A percentile compares a stretch with the other conserved stretches of the same genome.
Evolutionary conservation across 2,888 invertebrate genomes (phyloP).

Genomic region (Matsumyia berberina): DNA sequence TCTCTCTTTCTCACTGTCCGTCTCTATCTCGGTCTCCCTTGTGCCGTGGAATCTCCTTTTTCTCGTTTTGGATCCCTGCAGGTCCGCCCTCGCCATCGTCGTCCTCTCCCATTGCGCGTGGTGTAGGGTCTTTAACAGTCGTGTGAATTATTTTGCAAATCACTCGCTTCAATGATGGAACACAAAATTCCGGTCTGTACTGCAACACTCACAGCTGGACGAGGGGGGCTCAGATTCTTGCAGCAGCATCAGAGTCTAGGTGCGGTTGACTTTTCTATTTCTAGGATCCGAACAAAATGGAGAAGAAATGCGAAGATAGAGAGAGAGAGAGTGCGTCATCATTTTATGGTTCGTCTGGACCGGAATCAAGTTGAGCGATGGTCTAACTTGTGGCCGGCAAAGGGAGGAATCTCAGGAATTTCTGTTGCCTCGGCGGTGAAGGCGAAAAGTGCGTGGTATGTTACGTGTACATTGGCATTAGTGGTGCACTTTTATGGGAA

Average conservation of each 20-base stretch:
- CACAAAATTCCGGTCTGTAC: slow-evolving; percentile 48
- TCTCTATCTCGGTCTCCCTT: too few species aligned
- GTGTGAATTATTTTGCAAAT: slow-evolving; percentile 75
- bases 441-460: slow-evolving; percentile 1
- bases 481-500: slow-evolving; percentile 35
- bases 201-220: too few species aligned
- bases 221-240: background rate
- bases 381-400: slow-evolving; percentile 16
- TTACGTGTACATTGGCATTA: slow-evolving; percentile 7
- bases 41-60: slow-evolving; percentile 21
- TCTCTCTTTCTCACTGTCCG: background rate
- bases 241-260: background rate
- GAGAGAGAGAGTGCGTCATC: slow-evolving; percentile 54
- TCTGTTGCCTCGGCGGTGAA: slow-evolving; percentile 3
- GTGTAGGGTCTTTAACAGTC: slow-evolving; percentile 67
- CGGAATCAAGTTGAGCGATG: slow-evolving; percentile 12
- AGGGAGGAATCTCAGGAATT: slow-evolving; percentile 40
- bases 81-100: slow-evolving; percentile 64
- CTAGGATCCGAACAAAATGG: slow-evolving; percentile 50
- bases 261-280: slow-evolving; percentile 50
- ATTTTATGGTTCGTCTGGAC: slow-evolving; percentile 56
- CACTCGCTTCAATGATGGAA: slow-evolving; percentile 66
- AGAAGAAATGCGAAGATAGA: background rate
- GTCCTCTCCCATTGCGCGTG: slow-evolving; percentile 30
- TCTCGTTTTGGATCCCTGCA: slow-evolving; percentile 31